Percentiles rank a stretch among this genome's conserved stretches.
These are phyloP conservation scores for Andrena cerasifolii DNA, from an alignment of 1,140 invertebrate species.

Conservation along the genomic window DNA sequence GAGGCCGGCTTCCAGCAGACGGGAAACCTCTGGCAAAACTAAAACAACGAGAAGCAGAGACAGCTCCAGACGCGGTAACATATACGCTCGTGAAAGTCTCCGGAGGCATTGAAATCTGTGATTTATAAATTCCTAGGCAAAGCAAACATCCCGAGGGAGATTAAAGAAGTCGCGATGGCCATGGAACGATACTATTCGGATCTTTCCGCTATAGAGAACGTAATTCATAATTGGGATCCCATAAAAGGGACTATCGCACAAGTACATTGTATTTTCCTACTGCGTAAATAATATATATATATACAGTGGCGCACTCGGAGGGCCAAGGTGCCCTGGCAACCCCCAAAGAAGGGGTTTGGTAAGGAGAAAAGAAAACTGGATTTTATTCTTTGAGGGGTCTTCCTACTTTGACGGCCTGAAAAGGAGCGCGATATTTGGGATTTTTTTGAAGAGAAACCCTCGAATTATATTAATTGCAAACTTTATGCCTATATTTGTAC, in stretches of 20 bases:
- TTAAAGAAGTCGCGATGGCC: constrained; percentile 20
- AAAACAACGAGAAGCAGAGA: constrained; percentile 19
- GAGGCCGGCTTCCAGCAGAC: constrained; percentile 3
- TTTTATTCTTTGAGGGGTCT: no score
- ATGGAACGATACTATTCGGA: constrained; percentile 60
- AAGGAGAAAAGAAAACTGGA: no score
- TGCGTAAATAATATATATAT: neutral
- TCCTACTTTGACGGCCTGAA: no score
- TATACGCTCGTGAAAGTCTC: neutral
- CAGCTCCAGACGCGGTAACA: constrained; percentile 31
- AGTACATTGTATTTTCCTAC: neutral
- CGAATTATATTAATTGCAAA: no score
- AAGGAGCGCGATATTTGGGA: no score
- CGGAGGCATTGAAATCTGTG: neutral
- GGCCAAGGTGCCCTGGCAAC: no score
- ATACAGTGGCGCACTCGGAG: no score
- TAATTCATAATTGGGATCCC: constrained; percentile 61
- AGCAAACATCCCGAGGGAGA: constrained; percentile 3
- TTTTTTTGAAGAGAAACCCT: no score
- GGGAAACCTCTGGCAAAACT: neutral
- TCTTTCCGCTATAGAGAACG: constrained; percentile 50
- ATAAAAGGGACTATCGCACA: constrained; percentile 31
- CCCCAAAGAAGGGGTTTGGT: no score
- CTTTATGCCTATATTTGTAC: no score
- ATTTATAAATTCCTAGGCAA: neutral